Percentiles rank a stretch among this genome's conserved stretches.
Evolutionary conservation across 1,140 invertebrate species (phyloP).

Genomic region (honey bee (Apis mellifera)): Amel_HAv3.1 CM009932.2:487001-487500

Average conservation of each 20-base stretch:
- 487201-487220: constrained; percentile 12
- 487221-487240: not conserved
- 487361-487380: constrained; percentile 67
- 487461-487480: too few relatives aligned
- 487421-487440: too few relatives aligned
- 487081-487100: too few relatives aligned
- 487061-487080: too few relatives aligned
- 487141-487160: not conserved
- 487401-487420: constrained; percentile 66
- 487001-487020: too few relatives aligned
- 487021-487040: too few relatives aligned
- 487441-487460: not conserved
- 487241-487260: constrained; percentile 40
- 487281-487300: constrained; percentile 32
- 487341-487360: constrained; percentile 49
- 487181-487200: constrained; percentile 2
- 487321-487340: constrained; percentile 59
- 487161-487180: constrained; percentile 21
- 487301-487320: constrained; percentile 37
- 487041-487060: too few relatives aligned
- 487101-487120: too few relatives aligned
- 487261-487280: constrained; percentile 27
- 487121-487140: not conserved
- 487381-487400: constrained; percentile 67
- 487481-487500: constrained; percentile 8